Evolutionary conservation across 35 echinoderm and acorn worm species (phyloP), one percentile per base, ranked within the genome.

Genomic region (Chiridota heheva): DNA sequence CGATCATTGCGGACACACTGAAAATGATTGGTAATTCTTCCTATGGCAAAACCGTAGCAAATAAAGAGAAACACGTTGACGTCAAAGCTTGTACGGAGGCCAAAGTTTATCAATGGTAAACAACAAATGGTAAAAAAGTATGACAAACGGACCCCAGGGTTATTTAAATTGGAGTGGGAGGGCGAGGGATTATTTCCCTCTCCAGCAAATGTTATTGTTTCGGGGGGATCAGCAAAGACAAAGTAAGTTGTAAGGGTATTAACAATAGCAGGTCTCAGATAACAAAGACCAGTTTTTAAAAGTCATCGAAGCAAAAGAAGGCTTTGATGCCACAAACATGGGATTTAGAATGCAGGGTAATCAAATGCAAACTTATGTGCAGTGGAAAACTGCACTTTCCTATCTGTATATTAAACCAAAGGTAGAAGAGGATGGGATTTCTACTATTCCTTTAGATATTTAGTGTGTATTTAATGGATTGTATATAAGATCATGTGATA

Each of bases 31-130:
- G 80, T 78, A 78, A 79, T 51, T 83, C 38, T 28, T 31, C 80
- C 7, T 76, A 83, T 48, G 80, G 80, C 72, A 83, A 83, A 35
- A 83, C 80, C 15, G 60, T 83, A 24, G 76, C 66, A 8, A 83
- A 83, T 51, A 43, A 83, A 34, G 37, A 76, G 43, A 83, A 79
- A 36, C 80, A 83, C 29, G 17, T 27, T 29, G 60, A 75, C 8
- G 41, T 83, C 5, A 75, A 72, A 13, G 36, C 76, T 13, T 83
- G 80, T 36, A 32, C 41, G 35, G 76, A 63, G 18, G 36, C 79
- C 22, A 40, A 80, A 48, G 76, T 73, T 3, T 22, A 25, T n/a
- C 33, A 53, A 51, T 15, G 42, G 34, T 72, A 26, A 84, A 84
- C 48, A 28, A 84, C 20, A 42, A 12, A 8, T 41, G 22, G 7